Base-by-base conservation (phyloP, 2,888 invertebrate species). In the Chymomyza procnemis region DNA sequence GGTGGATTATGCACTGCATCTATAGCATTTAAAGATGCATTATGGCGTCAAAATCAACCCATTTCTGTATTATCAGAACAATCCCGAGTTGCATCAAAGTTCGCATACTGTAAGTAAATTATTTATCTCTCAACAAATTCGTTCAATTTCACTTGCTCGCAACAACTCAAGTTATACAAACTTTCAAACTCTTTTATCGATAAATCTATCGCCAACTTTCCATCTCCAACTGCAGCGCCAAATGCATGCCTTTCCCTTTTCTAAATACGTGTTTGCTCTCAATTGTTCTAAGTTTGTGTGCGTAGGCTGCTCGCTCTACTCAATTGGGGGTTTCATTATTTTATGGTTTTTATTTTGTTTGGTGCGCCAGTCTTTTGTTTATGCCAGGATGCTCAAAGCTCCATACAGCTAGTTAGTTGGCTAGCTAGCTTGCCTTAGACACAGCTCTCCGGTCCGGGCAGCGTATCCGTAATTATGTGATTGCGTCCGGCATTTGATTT, bases 371-470 rank as follows among this genome's bases (percentile, higher is more conserved):
- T 85, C 85, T 85, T 85, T 88, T 85, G 74, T 80, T 73, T 66
- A 64, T 84, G 76, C 71, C 74, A 78, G 73, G 78, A 72, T 71
- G 55, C 54, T 54, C 56, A 54, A 48, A 60, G 52, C 59, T 56
- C 50, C n/a, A 19, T 55, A 18, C 58, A 54, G 47, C 67, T 47
- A 16, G 55, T 26, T 26, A 47, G 16, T 1, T n/a, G 12, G 48
- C 12, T 55, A 47, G 16, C 3, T n/a, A 16, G 48, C 12, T 55
- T 14, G 14, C 41, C 75, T 93, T 94, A 96, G 89, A 96, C 96
- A 92, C 96, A 96, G 92, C 96, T 96, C 91, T 96, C 96, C 52
- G 96, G 96, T 70, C 96, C 96, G 34, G 96, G 96, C 90, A 96
- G 93, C 79, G 95, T 94, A 90, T 96, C 96, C 61, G 96, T 95